Conservation (phyloP, 2,797 vertebrate species). For the Acipenser ruthenus region DNA sequence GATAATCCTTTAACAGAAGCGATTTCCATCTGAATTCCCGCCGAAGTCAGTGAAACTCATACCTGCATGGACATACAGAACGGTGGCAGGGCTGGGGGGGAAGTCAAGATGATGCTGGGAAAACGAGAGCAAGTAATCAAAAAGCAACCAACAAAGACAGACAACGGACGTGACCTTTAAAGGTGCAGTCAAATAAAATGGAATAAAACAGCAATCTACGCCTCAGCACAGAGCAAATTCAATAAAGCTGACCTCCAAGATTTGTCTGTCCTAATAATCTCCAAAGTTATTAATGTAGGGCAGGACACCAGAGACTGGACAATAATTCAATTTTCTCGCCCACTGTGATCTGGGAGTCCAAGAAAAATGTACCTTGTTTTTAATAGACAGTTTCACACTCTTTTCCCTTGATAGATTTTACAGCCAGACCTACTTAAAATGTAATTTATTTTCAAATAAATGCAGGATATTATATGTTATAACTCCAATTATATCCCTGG, state of each 20-base stretch:
- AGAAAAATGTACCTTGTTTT: neutral
- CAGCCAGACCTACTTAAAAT: neutral
- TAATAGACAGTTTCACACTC: neutral
- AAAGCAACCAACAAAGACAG: neutral
- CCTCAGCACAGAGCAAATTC: neutral
- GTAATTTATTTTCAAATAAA: constrained; percentile 3
- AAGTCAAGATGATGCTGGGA: neutral
- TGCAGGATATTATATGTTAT: neutral
- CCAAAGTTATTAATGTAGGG: constrained; percentile 2
- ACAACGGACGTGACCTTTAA: neutral
- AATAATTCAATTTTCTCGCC: neutral
- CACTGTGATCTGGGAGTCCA: neutral
- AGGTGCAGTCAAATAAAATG: neutral
- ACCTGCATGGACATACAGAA: neutral
- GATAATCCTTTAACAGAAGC: no score
- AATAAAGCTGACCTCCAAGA: neutral
- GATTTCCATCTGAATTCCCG: no score
- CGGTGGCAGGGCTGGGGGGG: neutral
- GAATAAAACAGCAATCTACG: neutral
- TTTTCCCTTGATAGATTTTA: constrained; percentile 1
- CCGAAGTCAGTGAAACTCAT: no score
- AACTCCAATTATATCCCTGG: neutral
- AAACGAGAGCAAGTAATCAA: neutral
- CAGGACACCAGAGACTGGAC: neutral
- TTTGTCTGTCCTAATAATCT: constrained; percentile 2